Evolutionary conservation across 2,797 vertebrate species (phyloP).

Genomic region (Brachyalestes nurse): DNA sequence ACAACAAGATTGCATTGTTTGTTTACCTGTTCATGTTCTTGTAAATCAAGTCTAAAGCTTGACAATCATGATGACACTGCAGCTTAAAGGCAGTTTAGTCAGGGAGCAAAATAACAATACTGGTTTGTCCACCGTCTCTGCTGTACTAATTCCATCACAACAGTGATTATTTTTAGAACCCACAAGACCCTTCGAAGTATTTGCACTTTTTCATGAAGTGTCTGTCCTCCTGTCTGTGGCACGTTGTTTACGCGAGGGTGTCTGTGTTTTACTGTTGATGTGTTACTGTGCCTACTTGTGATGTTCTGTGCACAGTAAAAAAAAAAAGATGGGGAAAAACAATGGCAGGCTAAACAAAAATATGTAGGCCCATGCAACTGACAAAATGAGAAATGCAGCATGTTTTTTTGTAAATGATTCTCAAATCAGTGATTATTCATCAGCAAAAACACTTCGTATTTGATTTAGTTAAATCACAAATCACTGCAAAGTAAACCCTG

Average conservation of each 20-base stretch:
- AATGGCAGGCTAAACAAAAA: slow-evolving; percentile 38
- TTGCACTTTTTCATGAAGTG: slow-evolving; percentile 36
- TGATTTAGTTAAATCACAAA: neutral
- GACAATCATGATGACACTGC: neutral
- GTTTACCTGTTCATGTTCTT: neutral
- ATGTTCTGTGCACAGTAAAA: slow-evolving; percentile 26
- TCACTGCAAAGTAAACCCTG: slow-evolving; percentile 10
- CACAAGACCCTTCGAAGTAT: slow-evolving; percentile 8
- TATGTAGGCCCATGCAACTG: slow-evolving; percentile 19
- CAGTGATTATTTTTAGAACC: slow-evolving; percentile 14
- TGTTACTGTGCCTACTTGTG: slow-evolving; percentile 25
- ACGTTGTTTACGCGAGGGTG: slow-evolving; percentile 35
- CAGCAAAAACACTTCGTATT: slow-evolving; percentile 28
- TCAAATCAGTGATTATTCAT: slow-evolving; percentile 32
- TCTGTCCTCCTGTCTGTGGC: slow-evolving; percentile 30
- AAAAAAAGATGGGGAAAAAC: neutral
- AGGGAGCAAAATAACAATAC: neutral
- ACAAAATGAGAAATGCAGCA: slow-evolving; percentile 45
- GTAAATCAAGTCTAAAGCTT: neutral
- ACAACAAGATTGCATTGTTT: neutral
- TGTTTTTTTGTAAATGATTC: slow-evolving; percentile 25
- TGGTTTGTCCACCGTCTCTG: slow-evolving; percentile 11
- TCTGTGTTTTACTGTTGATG: slow-evolving; percentile 53
- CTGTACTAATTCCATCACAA: slow-evolving; percentile 18
- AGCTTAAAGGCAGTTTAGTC: slow-evolving; percentile 21